These are phyloP conservation scores for Falco punctatus DNA, from an alignment of 2,113 vertebrate species.

Conservation along the genomic window DNA sequence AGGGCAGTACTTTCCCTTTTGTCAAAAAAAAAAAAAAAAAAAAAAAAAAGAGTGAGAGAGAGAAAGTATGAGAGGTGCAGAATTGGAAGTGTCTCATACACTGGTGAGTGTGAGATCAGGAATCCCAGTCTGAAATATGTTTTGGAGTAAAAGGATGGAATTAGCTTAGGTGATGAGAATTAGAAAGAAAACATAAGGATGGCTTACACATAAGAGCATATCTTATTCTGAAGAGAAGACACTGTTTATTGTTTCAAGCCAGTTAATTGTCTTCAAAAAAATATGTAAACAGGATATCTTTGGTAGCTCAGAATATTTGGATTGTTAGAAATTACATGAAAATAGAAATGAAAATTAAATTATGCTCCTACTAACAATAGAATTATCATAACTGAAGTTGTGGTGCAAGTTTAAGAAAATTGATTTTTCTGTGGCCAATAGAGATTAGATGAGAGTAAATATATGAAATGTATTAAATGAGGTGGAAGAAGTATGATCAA, in stretches of 20 bases:
- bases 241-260: neutral
- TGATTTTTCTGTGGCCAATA: neutral
- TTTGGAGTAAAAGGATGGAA: neutral
- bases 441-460: neutral
- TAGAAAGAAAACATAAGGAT: neutral
- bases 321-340: neutral
- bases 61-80: neutral
- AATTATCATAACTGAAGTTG: neutral
- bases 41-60: too few relatives aligned
- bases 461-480: neutral
- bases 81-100: fast-evolving
- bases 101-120: neutral
- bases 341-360: neutral
- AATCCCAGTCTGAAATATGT: neutral
- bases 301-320: neutral
- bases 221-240: neutral
- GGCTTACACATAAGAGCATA: neutral
- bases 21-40: neutral
- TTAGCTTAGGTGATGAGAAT: neutral
- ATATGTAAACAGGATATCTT: neutral
- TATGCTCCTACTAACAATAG: neutral
- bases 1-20: neutral
- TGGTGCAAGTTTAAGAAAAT: neutral
- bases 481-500: neutral
- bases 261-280: neutral